These are phyloP conservation scores for Sebastes matsubarae DNA, from an alignment of 2,797 vertebrate genomes.

Conservation along the genomic window DNA sequence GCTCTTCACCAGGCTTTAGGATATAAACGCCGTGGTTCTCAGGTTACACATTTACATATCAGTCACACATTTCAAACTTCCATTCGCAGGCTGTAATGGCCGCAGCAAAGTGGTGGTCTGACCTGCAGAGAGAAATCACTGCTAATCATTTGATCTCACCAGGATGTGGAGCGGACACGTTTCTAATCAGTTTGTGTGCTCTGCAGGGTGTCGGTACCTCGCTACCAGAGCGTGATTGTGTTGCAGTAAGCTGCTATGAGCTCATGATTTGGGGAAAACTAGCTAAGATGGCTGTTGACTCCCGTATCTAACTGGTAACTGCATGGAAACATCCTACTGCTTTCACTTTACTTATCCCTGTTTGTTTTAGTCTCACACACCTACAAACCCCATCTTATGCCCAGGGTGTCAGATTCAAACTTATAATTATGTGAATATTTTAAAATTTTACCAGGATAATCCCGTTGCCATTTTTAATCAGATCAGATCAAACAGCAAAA, in stretches of 20 bases:
- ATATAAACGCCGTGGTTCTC: neutral
- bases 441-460: too few species aligned
- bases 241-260: neutral
- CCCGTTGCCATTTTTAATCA: too few species aligned
- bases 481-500: too few species aligned
- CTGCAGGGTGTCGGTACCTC: neutral
- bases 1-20: neutral
- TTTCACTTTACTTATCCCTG: neutral
- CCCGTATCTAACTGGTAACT: neutral
- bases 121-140: conserved; percentile 9
- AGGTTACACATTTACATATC: conserved; percentile 11
- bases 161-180: neutral
- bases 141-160: conserved; percentile 21
- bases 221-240: neutral
- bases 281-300: neutral
- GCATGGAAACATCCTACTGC: neutral
- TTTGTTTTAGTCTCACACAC: neutral
- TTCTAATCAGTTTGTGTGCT: conserved; percentile 24
- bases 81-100: conserved; percentile 5
- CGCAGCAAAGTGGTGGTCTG: neutral
- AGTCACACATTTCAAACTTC: conserved; percentile 14
- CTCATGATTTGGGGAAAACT: neutral
- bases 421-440: neutral
- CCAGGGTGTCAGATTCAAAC: neutral
- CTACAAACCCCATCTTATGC: neutral